These are phyloP conservation scores for Embiotoca jacksoni DNA, from an alignment of 2,113 vertebrate species.

Conservation along the genomic window DNA sequence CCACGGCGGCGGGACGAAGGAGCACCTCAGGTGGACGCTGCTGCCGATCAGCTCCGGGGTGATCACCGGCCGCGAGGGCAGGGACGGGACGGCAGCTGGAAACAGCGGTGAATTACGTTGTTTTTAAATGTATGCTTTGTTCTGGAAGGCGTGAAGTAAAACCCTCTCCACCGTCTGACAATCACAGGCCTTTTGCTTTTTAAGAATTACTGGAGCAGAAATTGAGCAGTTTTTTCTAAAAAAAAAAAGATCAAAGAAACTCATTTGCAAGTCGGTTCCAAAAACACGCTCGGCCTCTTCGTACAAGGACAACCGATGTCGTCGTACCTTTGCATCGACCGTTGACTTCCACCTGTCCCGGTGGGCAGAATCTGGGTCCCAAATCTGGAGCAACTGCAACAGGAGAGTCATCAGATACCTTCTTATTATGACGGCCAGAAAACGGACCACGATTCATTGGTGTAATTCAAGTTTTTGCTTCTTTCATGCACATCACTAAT, in stretches of 20 bases:
- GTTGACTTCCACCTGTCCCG: conserved; percentile 77
- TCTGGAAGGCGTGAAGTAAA: too few species aligned
- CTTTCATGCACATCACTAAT: neutral
- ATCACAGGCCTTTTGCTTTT: too few species aligned
- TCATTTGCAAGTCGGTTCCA: too few species aligned
- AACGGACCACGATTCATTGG: neutral
- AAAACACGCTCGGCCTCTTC: too few species aligned
- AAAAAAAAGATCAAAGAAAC: too few species aligned
- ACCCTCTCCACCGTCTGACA: too few species aligned
- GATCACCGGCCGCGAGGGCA: conserved; percentile 75
- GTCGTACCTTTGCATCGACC: conserved; percentile 78
- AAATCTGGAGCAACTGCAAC: conserved; percentile 71
- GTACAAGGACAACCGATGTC: too few species aligned
- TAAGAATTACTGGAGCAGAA: too few species aligned
- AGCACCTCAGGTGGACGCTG: conserved; percentile 83
- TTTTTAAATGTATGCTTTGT: too few species aligned
- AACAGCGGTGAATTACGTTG: neutral
- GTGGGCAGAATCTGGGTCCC: conserved; percentile 71
- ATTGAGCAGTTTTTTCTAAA: too few species aligned
- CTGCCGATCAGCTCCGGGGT: conserved; percentile 75
- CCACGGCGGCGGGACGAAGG: conserved; percentile 64
- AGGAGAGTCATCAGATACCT: neutral
- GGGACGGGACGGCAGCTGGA: conserved; percentile 64
- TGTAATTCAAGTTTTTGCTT: neutral
- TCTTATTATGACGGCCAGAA: neutral